Conservation (phyloP, 2,797 vertebrate genomes). For the Bufotes viridis region DNA sequence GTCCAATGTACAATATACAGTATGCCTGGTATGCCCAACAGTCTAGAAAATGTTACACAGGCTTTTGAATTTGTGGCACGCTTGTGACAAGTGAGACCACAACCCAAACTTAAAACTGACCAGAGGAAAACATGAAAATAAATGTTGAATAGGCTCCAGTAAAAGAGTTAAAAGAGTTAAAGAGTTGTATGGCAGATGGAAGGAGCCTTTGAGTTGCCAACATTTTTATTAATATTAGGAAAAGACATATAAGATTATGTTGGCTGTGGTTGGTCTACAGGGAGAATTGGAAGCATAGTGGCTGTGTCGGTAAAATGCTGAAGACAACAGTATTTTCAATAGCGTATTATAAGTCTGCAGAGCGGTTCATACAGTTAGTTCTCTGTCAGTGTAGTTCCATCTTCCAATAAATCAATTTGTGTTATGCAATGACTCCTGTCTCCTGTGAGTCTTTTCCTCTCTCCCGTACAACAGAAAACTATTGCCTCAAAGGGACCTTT, state of each 20-base stretch:
- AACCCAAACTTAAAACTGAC: not conserved
- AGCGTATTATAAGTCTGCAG: conserved; percentile 14
- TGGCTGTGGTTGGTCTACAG: not conserved
- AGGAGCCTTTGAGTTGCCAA: not conserved
- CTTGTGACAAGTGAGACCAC: not conserved
- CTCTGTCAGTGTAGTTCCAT: conserved; percentile 53
- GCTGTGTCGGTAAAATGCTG: conserved; percentile 29
- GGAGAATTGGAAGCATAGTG: conserved; percentile 16
- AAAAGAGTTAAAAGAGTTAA: not conserved
- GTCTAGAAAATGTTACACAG: not conserved
- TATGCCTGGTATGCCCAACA: not conserved
- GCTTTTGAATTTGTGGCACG: no score
- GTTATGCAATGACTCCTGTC: conserved; percentile 54
- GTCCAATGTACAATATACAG: no score
- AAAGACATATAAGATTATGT: conserved; percentile 5
- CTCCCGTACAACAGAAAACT: conserved; percentile 52
- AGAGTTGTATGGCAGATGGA: not conserved
- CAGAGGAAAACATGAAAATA: not conserved
- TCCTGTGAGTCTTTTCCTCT: conserved; percentile 54
- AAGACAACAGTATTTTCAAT: conserved; percentile 51
- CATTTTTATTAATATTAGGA: conserved; percentile 2
- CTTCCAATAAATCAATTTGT: conserved; percentile 59
- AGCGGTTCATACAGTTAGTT: conserved; percentile 50
- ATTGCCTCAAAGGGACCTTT: conserved; percentile 58
- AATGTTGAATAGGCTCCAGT: not conserved